These are phyloP conservation scores for Syngnathus scovelli DNA, from an alignment of 2,113 vertebrate genomes.

Conservation along the genomic window DNA sequence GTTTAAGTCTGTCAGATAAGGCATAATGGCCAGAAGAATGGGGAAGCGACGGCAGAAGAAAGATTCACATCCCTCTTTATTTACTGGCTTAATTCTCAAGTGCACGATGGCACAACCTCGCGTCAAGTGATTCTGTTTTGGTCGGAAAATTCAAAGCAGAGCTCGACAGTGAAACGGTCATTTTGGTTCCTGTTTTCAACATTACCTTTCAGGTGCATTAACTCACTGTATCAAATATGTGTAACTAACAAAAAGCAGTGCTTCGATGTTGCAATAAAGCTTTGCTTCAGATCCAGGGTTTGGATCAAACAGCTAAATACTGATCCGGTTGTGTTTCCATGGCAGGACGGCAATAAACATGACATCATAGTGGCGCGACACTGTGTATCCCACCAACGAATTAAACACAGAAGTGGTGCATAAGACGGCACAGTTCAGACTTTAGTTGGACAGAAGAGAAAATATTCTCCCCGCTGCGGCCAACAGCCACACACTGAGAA, in stretches of 20 bases:
- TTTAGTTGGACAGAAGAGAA: neutral
- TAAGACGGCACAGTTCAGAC: neutral
- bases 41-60: slow-evolving; percentile 43
- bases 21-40: slow-evolving; percentile 29
- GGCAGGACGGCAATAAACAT: neutral
- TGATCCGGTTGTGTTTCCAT: neutral
- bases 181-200: slow-evolving; percentile 26
- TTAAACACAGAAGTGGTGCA: neutral
- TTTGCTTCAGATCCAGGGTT: neutral
- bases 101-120: slow-evolving; percentile 3
- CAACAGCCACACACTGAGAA: too few relatives aligned
- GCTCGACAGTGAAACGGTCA: slow-evolving; percentile 18
- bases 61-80: slow-evolving; percentile 50
- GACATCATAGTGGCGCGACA: neutral
- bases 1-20: slow-evolving; percentile 18
- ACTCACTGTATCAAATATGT: neutral
- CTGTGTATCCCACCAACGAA: neutral
- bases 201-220: slow-evolving; percentile 28
- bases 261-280: neutral
- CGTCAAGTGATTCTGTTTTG: slow-evolving; percentile 31
- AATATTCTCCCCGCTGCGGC: neutral
- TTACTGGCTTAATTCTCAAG: slow-evolving; percentile 1
- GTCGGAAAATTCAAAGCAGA: slow-evolving; percentile 9
- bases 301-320: neutral
- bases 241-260: too few relatives aligned